Base-by-base conservation (phyloP, 2,797 vertebrate genomes). In the Peromyscus aztecus region DNA sequence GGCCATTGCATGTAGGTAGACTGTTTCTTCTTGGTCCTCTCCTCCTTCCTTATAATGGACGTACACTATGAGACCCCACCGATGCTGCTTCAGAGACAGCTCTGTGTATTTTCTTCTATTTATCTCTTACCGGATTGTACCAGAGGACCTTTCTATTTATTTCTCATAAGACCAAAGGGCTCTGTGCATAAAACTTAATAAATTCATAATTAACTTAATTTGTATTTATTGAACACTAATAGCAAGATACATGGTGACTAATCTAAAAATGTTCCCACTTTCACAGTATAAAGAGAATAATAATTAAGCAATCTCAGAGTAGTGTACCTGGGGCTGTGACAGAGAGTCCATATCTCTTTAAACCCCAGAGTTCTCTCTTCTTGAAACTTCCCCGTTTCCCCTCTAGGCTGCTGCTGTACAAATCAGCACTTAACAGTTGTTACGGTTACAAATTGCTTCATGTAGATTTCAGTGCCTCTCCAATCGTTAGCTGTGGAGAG, bases 141-240 rank as follows among this genome's bases (percentile, higher is more conserved):
- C 13, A 83, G 89, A 86, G 46, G 46, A 29, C 43, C 21, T 49
- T 23, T 78, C 31, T 52, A 77, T n/a, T 52, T 52, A 78, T 49
- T 78, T 52, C 23, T 78, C 59, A 19, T 49, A 52, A 89, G 11
- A 90, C 49, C 21, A 83, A 91, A 94, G 43, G 40, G 34, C 1
- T 83, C 34, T 59, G 17, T 91, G 71, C 46, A 40, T 85, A 93
- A 94, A 65, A 78, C 49, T 91, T 82, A 89, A 95, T 93, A 97
- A 81, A 91, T 89, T 87, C 61, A 29, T 85, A 82, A 90, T 77
- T 92, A 65, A 88, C 17, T 94, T 65, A 88, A 14, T 76, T 76
- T 59, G 6, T 88, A 49, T 82, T 94, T 90, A 82, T 93, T 84
- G 69, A 90, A 14, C 9, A 55, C n/a, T 52, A 61, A 91, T 94